Base-by-base conservation (phyloP, 2,888 invertebrate genomes). In the Sialis lutaria region DNA sequence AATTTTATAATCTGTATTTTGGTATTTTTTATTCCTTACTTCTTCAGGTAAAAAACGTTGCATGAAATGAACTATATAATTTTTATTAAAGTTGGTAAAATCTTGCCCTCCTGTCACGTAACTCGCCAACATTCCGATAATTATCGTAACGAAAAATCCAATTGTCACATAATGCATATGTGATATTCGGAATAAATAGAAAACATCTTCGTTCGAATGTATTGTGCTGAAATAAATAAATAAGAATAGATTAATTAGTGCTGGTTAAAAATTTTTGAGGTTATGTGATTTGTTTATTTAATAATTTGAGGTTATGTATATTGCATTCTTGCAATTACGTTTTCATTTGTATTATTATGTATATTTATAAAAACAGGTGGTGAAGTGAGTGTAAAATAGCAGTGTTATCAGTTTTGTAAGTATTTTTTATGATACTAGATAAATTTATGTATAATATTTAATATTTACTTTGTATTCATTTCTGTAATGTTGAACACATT, bases 121-220 rank as follows among this genome's bases (percentile, higher is more conserved):
- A 55, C 80, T 81, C 60, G 78, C 73, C 7, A 74, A 62, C 5
- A 77, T 63, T 0, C 77, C 78, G 6, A 79, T 69, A 5, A 76
- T 58, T 1, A 81, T 64, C 0, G 75, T 73, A 0, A 75, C 65
- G 1, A 73, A 54, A 1, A 73, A 72, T 0, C 81, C 82, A 2
- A 78, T 70, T n/a, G 75, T 64, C 0, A 77, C 74, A 55, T 80
- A 81, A 63, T 79, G 82, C 52, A 81, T 75, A 61, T 80, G 80
- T 1, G 80, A 77, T 48, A 82, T 67, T 10, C 72, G 65, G 61
- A 77, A 82, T 5, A 82, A 60, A 33, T 70, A 65, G 49, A 73
- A 69, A 2, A 62, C 58, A 13, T 47, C 13, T 22, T 22, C 22
- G 22, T 22, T 22, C 22, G 22, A 22, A 22, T 22, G 22, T 22